phyloP scores from a whole-genome alignment of 2,113 vertebrate species.

The Notiomystis cincta region DNA sequence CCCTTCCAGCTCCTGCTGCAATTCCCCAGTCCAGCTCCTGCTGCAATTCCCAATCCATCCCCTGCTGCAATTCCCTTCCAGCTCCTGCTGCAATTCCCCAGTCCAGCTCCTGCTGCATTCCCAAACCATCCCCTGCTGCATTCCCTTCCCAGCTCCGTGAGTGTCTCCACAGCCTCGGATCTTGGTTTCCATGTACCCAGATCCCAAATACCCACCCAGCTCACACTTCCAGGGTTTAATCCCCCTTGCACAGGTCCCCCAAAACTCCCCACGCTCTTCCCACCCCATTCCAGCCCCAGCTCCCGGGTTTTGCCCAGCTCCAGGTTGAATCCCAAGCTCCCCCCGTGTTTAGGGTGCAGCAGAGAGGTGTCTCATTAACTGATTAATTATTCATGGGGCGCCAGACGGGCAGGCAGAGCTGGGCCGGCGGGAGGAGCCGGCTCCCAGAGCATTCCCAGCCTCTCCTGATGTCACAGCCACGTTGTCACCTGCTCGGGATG shows the following conservation, averaged over 20 bases:
- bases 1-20: neutral
- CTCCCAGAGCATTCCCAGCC: neutral
- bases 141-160: neutral
- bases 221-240: accelerated
- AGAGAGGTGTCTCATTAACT: neutral
- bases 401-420: neutral
- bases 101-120: neutral
- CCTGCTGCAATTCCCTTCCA: neutral
- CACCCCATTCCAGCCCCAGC: accelerated
- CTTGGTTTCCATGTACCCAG: accelerated
- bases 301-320: neutral
- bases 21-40: neutral
- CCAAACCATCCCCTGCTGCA: neutral
- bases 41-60: neutral
- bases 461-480: neutral
- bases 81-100: neutral
- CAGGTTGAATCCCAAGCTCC: neutral
- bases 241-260: neutral
- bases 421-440: neutral
- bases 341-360: neutral
- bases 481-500: constrained; percentile 2
- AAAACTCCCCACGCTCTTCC: neutral
- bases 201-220: neutral
- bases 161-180: neutral
- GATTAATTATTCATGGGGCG: constrained; percentile 47